Base-by-base conservation (phyloP, 1,140 invertebrate species). In the Streblospio benedicti region DNA sequence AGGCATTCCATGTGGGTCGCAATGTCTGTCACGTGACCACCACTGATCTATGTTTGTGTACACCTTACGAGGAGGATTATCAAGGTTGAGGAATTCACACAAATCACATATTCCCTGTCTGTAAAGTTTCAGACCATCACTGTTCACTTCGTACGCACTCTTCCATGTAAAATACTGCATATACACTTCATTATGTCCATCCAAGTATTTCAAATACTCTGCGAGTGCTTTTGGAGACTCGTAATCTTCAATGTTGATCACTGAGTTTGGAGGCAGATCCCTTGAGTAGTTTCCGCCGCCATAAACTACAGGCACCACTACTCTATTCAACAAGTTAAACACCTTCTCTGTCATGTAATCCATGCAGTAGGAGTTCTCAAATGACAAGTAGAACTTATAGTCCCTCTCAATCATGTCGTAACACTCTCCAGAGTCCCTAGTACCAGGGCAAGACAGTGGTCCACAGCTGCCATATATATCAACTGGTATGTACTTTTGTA, bases 381-480 rank as follows among this genome's bases (percentile, higher is more conserved):
- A 97, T 0, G 93, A 90, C 47, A 97, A 81, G 76, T 97, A 97
- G 80, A 98, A 98, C 75, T 97, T 98, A 79, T 97, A 98, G 9
- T 30, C 23, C 52, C 83, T 86, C 69, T 82, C 85, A 38, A 91
- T 85, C 68, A 93, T 89, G 69, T 92, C 96, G 69, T 87, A 85
- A 65, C 88, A 85, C 1, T 83, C 80, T 60, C 87, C n/a, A 38
- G 9, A 9, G 9, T 12, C 12, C 28, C 57, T 23, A n/a, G 9
- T 38, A n/a, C 86, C 27, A 85, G 67, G 63, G 61, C 75, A 77
- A 12, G 57, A 57, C 2, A 66, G 30, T 16, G 38, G 62, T 4
- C 72, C 73, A 75, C 87, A 90, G 0, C 57, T 61, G 20, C 88
- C 88, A 64, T 82, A 88, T 16, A 86, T 77, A 70, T 88, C 85